These are phyloP conservation scores for Drosophila eugracilis DNA, from an alignment of 1,140 invertebrate species.

Conservation along the genomic window DNA sequence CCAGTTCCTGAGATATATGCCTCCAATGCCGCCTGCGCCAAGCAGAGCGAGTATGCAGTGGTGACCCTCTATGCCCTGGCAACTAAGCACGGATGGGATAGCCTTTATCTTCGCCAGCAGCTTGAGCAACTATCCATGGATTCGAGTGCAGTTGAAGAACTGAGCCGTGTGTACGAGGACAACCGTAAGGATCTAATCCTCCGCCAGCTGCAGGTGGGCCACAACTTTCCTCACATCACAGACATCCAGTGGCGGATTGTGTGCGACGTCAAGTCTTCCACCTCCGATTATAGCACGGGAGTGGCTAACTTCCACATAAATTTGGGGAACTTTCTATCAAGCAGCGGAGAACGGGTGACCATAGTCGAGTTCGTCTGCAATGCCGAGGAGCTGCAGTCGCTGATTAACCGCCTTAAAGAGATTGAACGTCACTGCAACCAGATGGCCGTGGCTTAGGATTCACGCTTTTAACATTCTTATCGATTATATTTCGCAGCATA, in stretches of 20 bases:
- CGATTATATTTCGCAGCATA: slow-evolving; percentile 34
- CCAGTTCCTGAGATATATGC: slow-evolving; percentile 82
- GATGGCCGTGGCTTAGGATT: slow-evolving; percentile 53
- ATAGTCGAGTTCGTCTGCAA: slow-evolving; percentile 80
- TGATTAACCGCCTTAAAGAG: slow-evolving; percentile 80
- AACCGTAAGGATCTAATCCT: slow-evolving; percentile 68
- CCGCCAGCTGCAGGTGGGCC: slow-evolving; percentile 71
- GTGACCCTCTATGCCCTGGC: slow-evolving; percentile 71
- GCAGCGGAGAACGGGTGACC: slow-evolving; percentile 67
- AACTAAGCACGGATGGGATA: slow-evolving; percentile 72
- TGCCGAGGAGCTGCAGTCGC: slow-evolving; percentile 78
- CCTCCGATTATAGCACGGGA: slow-evolving; percentile 65
- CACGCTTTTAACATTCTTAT: slow-evolving; percentile 23
- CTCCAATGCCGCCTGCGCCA: slow-evolving; percentile 66
- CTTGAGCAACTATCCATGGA: slow-evolving; percentile 56
- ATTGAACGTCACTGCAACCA: slow-evolving; percentile 79
- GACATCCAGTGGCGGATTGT: slow-evolving; percentile 82
- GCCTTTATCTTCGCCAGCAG: slow-evolving; percentile 47
- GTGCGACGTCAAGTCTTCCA: slow-evolving; percentile 79
- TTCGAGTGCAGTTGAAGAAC: slow-evolving; percentile 57
- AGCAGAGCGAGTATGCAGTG: slow-evolving; percentile 82
- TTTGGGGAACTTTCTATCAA: slow-evolving; percentile 66
- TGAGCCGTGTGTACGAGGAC: slow-evolving; percentile 71
- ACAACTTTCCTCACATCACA: slow-evolving; percentile 76
- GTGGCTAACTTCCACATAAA: slow-evolving; percentile 72